These are phyloP conservation scores for Sericinus montela DNA, from an alignment of 2,888 invertebrate genomes.

Conservation along the genomic window DNA sequence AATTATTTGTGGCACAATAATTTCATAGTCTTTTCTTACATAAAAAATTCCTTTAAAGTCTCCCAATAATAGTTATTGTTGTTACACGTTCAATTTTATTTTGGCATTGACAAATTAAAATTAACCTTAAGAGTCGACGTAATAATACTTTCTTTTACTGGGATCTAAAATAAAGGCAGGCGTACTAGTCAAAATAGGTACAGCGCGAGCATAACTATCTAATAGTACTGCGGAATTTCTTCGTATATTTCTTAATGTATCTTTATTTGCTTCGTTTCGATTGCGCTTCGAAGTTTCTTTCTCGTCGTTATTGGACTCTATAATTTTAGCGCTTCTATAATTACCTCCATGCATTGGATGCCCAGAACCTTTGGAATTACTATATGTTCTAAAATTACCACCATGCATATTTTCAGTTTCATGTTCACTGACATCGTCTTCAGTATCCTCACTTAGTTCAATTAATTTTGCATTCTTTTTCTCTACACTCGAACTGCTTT, in stretches of 20 bases:
- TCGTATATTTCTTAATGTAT: conserved; percentile 31
- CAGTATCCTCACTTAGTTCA: conserved; percentile 46
- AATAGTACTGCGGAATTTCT: conserved; percentile 52
- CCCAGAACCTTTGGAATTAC: conserved; percentile 31
- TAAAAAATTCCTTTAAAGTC: no score
- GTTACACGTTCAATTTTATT: no score
- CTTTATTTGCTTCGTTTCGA: conserved; percentile 25
- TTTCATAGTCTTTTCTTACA: no score
- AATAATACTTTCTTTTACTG: conserved; percentile 74
- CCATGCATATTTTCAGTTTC: conserved; percentile 34
- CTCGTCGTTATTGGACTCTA: conserved; percentile 28
- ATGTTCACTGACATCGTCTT: conserved; percentile 37
- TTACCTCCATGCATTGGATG: conserved; percentile 66
- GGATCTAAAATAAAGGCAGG: conserved; percentile 68
- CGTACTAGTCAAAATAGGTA: conserved; percentile 57
- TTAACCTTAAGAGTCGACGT: conserved; percentile 48
- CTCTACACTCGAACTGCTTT: conserved; percentile 26
- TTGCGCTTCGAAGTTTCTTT: conserved; percentile 22
- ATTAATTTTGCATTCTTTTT: conserved; percentile 47
- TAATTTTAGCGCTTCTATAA: conserved; percentile 55
- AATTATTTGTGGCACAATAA: conserved; percentile 43
- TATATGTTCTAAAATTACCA: conserved; percentile 41
- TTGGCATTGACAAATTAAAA: no score
- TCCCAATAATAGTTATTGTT: no score
- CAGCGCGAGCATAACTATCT: conserved; percentile 59